phyloP scores from a whole-genome alignment of 1,140 invertebrate genomes.

The Scaptodrosophila lebanonensis region DNA sequence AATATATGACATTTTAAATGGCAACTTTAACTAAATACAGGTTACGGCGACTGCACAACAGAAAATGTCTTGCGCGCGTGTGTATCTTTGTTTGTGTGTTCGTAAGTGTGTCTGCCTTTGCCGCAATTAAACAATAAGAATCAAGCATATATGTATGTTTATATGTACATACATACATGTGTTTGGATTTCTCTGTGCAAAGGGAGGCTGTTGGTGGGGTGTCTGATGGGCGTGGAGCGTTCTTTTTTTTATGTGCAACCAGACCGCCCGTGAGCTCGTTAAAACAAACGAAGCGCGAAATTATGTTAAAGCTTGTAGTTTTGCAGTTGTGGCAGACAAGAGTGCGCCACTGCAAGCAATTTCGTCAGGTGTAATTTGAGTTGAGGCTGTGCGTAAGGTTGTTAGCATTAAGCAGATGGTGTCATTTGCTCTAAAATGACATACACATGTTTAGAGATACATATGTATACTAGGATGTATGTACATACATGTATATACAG shows the following conservation, averaged over 20 bases:
- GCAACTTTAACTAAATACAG: slow-evolving; percentile 52
- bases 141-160: slow-evolving; percentile 14
- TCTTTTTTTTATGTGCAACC: slow-evolving; percentile 14
- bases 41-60: slow-evolving; percentile 19
- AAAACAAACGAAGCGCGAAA: slow-evolving; percentile 63
- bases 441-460: slow-evolving; percentile 21
- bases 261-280: slow-evolving; percentile 8
- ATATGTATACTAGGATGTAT: slow-evolving; percentile 40
- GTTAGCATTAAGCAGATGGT: slow-evolving; percentile 14
- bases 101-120: slow-evolving; percentile 25
- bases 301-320: slow-evolving; percentile 33
- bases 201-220: too few relatives aligned
- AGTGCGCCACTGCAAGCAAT: too few relatives aligned
- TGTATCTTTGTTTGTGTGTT: slow-evolving; percentile 1
- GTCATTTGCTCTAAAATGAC: background rate
- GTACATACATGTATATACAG: background rate
- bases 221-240: background rate
- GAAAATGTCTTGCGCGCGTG: slow-evolving; percentile 36
- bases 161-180: too few relatives aligned
- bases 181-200: too few relatives aligned
- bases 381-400: too few relatives aligned
- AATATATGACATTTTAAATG: slow-evolving; percentile 57
- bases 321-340: slow-evolving; percentile 22
- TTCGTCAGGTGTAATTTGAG: too few relatives aligned
- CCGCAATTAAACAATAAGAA: slow-evolving; percentile 62